phyloP scores from a whole-genome alignment of 2,888 invertebrate species.

The Cryptocheilus praepositus region DNA sequence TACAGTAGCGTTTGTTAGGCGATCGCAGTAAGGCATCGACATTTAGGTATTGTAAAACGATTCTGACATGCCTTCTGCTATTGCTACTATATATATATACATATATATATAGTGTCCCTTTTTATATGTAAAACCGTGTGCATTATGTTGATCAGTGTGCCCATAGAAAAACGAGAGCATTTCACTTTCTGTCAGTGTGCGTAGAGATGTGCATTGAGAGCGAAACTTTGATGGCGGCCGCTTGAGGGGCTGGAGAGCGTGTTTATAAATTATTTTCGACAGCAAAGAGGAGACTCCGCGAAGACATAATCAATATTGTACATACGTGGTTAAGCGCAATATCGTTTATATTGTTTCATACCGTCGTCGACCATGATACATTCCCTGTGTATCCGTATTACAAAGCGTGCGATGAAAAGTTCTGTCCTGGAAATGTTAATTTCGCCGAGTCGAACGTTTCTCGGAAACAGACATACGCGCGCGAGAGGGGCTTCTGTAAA shows the following conservation, averaged over 20 bases:
- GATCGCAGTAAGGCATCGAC: conserved; percentile 1
- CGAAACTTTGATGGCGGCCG: background rate
- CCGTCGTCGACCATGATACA: conserved; percentile 43
- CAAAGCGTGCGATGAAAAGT: too few species aligned
- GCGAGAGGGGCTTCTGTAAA: too few species aligned
- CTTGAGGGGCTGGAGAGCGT: conserved; percentile 13
- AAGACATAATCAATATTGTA: conserved; percentile 51
- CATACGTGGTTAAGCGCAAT: conserved; percentile 34
- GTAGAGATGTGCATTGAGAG: conserved; percentile 17
- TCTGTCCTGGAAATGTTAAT: too few species aligned
- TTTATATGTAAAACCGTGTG: conserved; percentile 23
- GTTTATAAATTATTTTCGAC: conserved; percentile 33
- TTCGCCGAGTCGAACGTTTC: too few species aligned
- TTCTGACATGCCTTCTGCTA: conserved; percentile 22
- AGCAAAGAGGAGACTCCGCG: conserved; percentile 25
- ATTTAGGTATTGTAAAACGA: too few species aligned
- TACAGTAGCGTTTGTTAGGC: conserved; percentile 42
- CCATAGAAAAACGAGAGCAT: conserved; percentile 1
- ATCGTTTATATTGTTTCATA: conserved; percentile 41
- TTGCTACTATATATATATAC: conserved; percentile 19
- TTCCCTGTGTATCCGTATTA: conserved; percentile 36
- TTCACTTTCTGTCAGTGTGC: conserved; percentile 16
- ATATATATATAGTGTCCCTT: conserved; percentile 33
- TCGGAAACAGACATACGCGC: too few species aligned
- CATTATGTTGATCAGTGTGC: conserved; percentile 14